Base-by-base conservation (phyloP, 37 sponge, comb jelly and placozoan species). In the Cladorhizidae sp. region DNA sequence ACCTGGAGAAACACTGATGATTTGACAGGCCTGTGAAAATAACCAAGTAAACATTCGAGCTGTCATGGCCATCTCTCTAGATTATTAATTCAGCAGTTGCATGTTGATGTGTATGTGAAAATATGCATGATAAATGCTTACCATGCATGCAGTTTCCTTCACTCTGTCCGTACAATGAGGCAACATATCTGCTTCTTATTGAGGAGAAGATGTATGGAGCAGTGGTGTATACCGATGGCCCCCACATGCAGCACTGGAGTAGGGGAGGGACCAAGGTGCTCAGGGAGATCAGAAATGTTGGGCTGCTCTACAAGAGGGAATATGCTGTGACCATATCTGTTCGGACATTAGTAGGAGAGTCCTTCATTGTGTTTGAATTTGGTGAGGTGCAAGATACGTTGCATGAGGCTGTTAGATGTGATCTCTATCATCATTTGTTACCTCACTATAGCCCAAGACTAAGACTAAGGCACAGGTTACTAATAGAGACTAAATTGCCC, bases 131-230 rank as follows among this genome's bases (percentile, higher is more conserved):
- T n/a, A n/a, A n/a, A 9, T 45, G 49, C 9, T 45, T 45, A 45
- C 49, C 49, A 45, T 45, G 9, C 49, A 45, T 45, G 49, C 67
- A 65, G 67, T 65, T 65, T 31, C 67, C 67, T 32, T 65, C 31
- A 31, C 67, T 65, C 31, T 65, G 67, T 12, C 17, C 67, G 17
- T 65, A 65, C 67, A 65, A 65, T 31, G 11, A 65, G 20, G 67
- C 67, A 28, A 32, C 67, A 32, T 65, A 65, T 65, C 3, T 3
- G 32, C 2, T 65, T 12, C 33, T 29, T 28, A 25, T 65, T 35
- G 33, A 65, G 36, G 67, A 65, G 7, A 65, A 32, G 2, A 17
- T 5, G 2, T n/a, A n/a, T n/a, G 35, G 33, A 25, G 12, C 33
- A 31, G 32, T 2, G 36, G 36, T 65, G 18, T 36, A 17, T 32